These are phyloP conservation scores for Paedocypris micromegethes DNA, from an alignment of 2,797 vertebrate species.

Conservation along the genomic window DNA sequence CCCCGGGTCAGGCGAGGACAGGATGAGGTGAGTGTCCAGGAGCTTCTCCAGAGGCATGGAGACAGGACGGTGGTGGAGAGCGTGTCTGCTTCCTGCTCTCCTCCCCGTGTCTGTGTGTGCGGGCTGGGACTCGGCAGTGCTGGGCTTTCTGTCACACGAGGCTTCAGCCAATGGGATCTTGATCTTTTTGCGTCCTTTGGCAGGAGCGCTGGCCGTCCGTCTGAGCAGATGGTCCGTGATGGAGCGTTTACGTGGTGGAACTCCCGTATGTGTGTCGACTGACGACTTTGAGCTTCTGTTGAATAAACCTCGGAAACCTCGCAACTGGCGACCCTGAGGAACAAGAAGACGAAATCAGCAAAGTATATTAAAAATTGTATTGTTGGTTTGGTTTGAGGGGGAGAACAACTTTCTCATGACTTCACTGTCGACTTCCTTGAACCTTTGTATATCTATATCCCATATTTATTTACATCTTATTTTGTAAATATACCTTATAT, in stretches of 20 bases:
- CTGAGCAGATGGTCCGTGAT: constrained; percentile 87
- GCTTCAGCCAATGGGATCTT: constrained; percentile 83
- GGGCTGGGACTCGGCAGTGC: constrained; percentile 40
- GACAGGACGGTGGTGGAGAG: constrained; percentile 76
- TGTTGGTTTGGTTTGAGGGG: too few relatives aligned
- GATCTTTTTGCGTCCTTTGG: constrained; percentile 92
- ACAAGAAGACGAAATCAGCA: not conserved
- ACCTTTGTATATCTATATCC: too few relatives aligned
- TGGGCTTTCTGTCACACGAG: constrained; percentile 51
- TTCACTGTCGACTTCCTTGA: too few relatives aligned
- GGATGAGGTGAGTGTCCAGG: constrained; percentile 73
- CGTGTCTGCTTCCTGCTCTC: constrained; percentile 61
- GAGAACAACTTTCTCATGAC: too few relatives aligned
- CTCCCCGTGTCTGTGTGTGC: constrained; percentile 55
- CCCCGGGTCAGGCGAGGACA: constrained; percentile 64
- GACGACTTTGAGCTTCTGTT: constrained; percentile 78
- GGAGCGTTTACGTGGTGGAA: constrained; percentile 78
- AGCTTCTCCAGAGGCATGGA: constrained; percentile 90
- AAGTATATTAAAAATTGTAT: too few relatives aligned
- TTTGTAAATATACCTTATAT: too few relatives aligned
- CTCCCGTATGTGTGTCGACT: constrained; percentile 67
- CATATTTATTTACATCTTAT: too few relatives aligned
- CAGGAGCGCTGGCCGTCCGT: constrained; percentile 90
- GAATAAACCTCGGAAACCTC: constrained; percentile 90
- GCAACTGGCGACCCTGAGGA: constrained; percentile 82